Percentiles rank a stretch among this genome's conserved stretches.
Conservation (phyloP, 2,113 vertebrate species). For the Mustela lutreola region DNA sequence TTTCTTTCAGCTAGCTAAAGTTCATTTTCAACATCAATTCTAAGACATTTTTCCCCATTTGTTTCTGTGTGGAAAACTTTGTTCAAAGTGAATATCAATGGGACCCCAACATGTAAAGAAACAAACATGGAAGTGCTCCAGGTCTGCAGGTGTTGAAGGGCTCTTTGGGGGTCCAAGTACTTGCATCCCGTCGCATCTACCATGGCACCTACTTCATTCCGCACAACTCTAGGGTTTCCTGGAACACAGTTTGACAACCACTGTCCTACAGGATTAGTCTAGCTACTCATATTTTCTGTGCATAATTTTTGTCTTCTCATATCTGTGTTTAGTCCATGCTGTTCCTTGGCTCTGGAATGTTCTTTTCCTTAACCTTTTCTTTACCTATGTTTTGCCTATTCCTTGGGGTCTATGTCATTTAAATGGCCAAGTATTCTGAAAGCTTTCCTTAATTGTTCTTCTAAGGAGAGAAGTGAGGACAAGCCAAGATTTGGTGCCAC, state of each 20-base stretch:
- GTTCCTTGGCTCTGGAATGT: neutral
- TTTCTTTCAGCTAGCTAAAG: neutral
- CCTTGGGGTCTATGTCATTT: neutral
- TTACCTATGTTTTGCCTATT: neutral
- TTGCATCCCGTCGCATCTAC: neutral
- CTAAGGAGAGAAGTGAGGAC: neutral
- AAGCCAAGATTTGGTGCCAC: neutral
- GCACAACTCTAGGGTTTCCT: neutral
- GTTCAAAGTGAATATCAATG: neutral
- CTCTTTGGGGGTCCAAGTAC: neutral
- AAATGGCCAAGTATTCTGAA: neutral
- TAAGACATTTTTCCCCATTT: neutral
- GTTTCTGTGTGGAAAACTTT: neutral
- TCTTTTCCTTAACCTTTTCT: neutral
- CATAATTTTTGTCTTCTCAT: neutral
- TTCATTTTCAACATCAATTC: neutral
- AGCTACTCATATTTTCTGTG: neutral
- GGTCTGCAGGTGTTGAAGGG: neutral
- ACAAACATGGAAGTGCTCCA: neutral
- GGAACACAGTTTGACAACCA: neutral
- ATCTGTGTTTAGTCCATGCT: neutral
- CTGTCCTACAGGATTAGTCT: neutral
- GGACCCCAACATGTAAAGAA: neutral
- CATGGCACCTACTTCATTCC: neutral
- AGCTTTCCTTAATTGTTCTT: neutral